Percentiles rank a stretch among this genome's conserved stretches.
Evolutionary conservation across 2,888 invertebrate genomes (phyloP).

Genomic region (Nymphalis c-album): DNA sequence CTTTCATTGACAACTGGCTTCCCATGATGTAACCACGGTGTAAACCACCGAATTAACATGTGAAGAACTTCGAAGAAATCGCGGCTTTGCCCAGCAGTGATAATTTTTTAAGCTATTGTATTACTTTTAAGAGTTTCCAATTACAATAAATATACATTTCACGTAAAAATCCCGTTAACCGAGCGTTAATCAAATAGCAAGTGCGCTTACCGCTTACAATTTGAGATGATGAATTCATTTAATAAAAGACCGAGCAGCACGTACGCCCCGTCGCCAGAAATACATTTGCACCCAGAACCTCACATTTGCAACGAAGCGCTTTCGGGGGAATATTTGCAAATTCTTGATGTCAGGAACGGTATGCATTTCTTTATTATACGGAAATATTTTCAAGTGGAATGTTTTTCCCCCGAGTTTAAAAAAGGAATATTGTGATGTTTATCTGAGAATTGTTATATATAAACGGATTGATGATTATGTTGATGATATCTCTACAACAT

Average conservation of each 20-base stretch:
- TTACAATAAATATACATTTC: constrained; percentile 4
- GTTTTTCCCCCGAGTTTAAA: not conserved
- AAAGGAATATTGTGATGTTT: not conserved
- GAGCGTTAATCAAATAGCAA: constrained; percentile 34
- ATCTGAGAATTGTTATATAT: no score
- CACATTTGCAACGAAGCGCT: constrained; percentile 22
- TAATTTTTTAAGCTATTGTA: no score
- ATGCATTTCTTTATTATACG: not conserved
- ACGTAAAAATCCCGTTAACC: constrained; percentile 29
- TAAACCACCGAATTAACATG: no score
- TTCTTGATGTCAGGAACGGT: constrained; percentile 12
- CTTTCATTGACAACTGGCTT: no score
- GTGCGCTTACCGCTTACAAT: constrained; percentile 38
- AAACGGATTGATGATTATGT: no score
- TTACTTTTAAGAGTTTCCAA: not conserved
- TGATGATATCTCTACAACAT: no score
- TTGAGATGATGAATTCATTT: constrained; percentile 60
- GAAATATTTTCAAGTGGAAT: not conserved
- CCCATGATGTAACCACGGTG: no score
- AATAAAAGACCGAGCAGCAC: constrained; percentile 51
- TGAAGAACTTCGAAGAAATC: no score
- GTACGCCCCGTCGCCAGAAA: constrained; percentile 25
- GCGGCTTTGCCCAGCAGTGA: no score
- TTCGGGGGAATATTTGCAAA: constrained; percentile 12
- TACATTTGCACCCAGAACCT: constrained; percentile 23